Base-by-base conservation (phyloP, 2,797 vertebrate species). In the Coreius guichenoti region DNA sequence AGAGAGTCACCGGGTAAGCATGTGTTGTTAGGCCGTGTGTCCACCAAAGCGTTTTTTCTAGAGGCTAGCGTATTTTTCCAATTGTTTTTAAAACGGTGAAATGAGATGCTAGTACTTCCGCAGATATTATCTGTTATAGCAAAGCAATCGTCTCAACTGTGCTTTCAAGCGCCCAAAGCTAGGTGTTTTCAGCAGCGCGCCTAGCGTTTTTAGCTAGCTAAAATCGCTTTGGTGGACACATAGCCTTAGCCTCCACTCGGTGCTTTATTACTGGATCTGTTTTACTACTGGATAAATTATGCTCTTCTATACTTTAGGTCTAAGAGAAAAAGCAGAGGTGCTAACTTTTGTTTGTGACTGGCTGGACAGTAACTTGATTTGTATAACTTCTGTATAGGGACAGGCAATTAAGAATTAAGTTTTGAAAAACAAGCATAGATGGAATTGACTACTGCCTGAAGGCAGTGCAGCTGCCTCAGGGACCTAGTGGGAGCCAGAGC, bases 1-100 rank as follows among this genome's bases (percentile, higher is more conserved):
- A 61, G 83, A 84, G 8, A 31, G 21, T 70, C 26, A 17, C 36
- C 13, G 39, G 36, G 83, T 78, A 72, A 79, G 83, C 26, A 69
- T 78, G 47, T 78, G 36, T 36, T 83, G 0, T 84, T 31, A 13
- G 36, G 19, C 56, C 45, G 45, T 47, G 45, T 14, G 45, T 47
- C 45, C 12, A 14, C 45, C 11, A 47, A 47, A 47, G 3, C 2
- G 3, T 13, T 47, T 47, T 47, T 47, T 47, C 45, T 4, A 12
- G 45, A 47, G 45, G 45, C 12, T 47, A 7, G 45, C 13, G 3
- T 47, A 47, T 47, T 47, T 47, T 47, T 47, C 45, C 45, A 47
- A 4, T 14, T 47, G 45, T 13, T 47, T 47, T n/a, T n/a, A n/a
- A n/a, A n/a, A n/a, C n/a, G n/a, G 36, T 8, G 36, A 8, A 39